Base-by-base conservation (phyloP, 2,797 vertebrate genomes). In the Ctenosaura bakeri region DNA sequence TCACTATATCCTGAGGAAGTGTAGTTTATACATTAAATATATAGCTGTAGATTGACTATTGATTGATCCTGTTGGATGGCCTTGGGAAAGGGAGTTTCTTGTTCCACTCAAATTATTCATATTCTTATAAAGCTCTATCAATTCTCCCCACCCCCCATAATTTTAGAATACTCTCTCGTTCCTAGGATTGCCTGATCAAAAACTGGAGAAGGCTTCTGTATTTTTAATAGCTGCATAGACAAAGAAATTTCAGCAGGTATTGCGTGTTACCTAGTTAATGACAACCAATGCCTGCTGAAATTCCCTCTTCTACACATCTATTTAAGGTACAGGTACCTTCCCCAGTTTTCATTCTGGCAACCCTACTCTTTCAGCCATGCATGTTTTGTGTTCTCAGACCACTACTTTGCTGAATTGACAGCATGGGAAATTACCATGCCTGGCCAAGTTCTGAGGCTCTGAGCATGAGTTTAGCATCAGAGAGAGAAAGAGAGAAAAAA, bases 351-450 rank as follows among this genome's bases (percentile, higher is more conserved):
- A 59, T 73, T 71, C 22, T 42, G 71, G 38, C 29, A 52, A 13
- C 66, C 69, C 20, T 32, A 52, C 54, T 38, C 4, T 4, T 46
- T 62, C 20, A 35, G 5, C 42, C 42, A 46, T 32, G 32, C 14
- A 1, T 20, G 54, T 35, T 77, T 29, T 62, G 38, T 18, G 7
- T 74, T 83, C 80, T 83, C 32, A 77, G 32, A 69, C 66, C 62
- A 71, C 13, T 62, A 38, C 18, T 10, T 83, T 78, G 85, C n/a
- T 83, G 56, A 77, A 42, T 59, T n/a, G 83, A 71, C n/a, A 78
- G 62, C 26, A 71, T 56, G 46, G 85, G 86, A 78, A 90, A 90
- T 73, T 56, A 86, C 38, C 78, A 52, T 54, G 20, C 42, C 73
- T 56, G 71, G 35, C 76, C 69, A 81, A 86, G 38, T 74, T 86